These are phyloP conservation scores for Drosophila imparisetae DNA, from an alignment of 2,888 invertebrate genomes.

Conservation along the genomic window DNA sequence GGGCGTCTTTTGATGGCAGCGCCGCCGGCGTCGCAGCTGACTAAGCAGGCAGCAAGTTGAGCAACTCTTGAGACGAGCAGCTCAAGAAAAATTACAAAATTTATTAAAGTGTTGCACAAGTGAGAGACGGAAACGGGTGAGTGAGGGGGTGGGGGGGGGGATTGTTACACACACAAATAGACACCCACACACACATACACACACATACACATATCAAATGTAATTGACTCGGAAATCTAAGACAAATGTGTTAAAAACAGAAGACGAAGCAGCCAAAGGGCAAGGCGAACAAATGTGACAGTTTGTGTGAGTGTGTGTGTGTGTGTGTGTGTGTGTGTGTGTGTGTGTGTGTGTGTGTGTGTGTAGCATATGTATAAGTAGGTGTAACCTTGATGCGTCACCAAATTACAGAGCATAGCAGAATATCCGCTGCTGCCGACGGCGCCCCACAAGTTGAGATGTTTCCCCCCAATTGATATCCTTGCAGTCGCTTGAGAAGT, in stretches of 20 bases:
- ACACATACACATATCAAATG: slow-evolving; percentile 58
- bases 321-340: slow-evolving; percentile 15
- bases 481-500: not conserved
- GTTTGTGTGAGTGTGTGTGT: not conserved
- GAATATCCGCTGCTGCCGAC: slow-evolving; percentile 16
- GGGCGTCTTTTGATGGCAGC: slow-evolving; percentile 49
- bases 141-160: not conserved
- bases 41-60: slow-evolving; percentile 37
- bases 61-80: slow-evolving; percentile 22
- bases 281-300: slow-evolving; percentile 12
- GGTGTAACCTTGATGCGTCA: slow-evolving; percentile 22
- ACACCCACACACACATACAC: slow-evolving; percentile 3
- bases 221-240: slow-evolving; percentile 76
- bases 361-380: slow-evolving; percentile 20
- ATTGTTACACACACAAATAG: not conserved
- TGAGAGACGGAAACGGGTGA: not conserved
- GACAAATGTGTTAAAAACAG: slow-evolving; percentile 65
- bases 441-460: slow-evolving; percentile 45
- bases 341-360: too few relatives aligned
- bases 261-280: not conserved
- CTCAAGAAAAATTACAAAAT: slow-evolving; percentile 72
- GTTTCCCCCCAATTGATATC: slow-evolving; percentile 6
- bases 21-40: slow-evolving; percentile 36
- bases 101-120: slow-evolving; percentile 62
- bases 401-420: slow-evolving; percentile 17